These are phyloP conservation scores for Melieria omissa DNA, from an alignment of 2,888 invertebrate species.

Conservation along the genomic window DNA sequence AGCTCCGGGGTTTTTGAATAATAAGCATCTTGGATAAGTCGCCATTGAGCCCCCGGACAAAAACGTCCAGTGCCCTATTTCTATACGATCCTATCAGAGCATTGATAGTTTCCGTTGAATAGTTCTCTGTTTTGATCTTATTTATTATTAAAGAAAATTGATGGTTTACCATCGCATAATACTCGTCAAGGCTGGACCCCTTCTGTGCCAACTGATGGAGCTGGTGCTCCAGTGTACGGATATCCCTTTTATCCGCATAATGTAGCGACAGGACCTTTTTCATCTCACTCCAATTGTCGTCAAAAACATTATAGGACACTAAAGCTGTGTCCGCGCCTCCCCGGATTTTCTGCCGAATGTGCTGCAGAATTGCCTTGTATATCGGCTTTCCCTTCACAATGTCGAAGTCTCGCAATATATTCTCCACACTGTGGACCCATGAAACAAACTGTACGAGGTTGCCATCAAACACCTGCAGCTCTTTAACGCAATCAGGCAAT, in stretches of 20 bases:
- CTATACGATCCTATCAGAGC: conserved; percentile 42
- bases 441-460: conserved; percentile 12
- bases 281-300: too few relatives aligned
- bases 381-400: conserved; percentile 33
- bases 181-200: conserved; percentile 34
- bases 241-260: conserved; percentile 45
- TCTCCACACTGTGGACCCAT: conserved; percentile 15
- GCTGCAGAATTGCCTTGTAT: conserved; percentile 38
- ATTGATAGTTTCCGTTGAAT: conserved; percentile 39
- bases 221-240: conserved; percentile 41
- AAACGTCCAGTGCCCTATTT: conserved; percentile 44
- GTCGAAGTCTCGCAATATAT: conserved; percentile 29
- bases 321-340: conserved; percentile 39
- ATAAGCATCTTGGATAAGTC: conserved; percentile 12
- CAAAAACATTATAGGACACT: conserved; percentile 25
- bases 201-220: conserved; percentile 38
- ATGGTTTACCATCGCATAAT: conserved; percentile 40
- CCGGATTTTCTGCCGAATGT: conserved; percentile 38
- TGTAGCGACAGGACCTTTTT: conserved; percentile 39
- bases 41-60: conserved; percentile 31
- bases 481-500: conserved; percentile 21
- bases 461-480: conserved; percentile 10
- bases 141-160: conserved; percentile 43
- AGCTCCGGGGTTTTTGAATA: too few relatives aligned
- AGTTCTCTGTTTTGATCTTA: conserved; percentile 44